Percentiles rank a stretch among this genome's conserved stretches.
Conservation (phyloP, 2,888 invertebrate genomes). For the Scaeva pyrastri region DNA sequence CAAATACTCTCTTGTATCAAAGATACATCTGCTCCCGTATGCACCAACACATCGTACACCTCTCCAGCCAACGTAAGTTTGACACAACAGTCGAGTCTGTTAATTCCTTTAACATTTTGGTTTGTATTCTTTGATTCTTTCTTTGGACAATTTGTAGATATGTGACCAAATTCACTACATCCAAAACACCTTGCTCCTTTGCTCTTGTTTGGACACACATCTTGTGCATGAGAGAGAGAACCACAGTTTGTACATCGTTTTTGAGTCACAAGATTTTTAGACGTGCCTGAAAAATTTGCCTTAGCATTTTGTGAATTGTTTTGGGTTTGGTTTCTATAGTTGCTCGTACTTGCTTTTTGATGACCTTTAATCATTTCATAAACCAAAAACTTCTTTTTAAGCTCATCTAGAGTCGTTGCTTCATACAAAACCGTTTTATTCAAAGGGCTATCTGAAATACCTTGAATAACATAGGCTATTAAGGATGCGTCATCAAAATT, state of each 20-base stretch:
- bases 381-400: slow-evolving; percentile 11
- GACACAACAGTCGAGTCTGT: slow-evolving; percentile 25
- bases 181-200: slow-evolving; percentile 30
- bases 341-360: not conserved
- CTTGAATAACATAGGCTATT: slow-evolving; percentile 52
- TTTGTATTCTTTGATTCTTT: slow-evolving; percentile 7
- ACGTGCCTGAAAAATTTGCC: slow-evolving; percentile 1
- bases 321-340: not conserved
- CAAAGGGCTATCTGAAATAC: slow-evolving; percentile 46
- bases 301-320: slow-evolving; percentile 4
- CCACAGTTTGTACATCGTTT: slow-evolving; percentile 14
- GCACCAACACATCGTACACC: slow-evolving; percentile 10
- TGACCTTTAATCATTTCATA: slow-evolving; percentile 4
- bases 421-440: slow-evolving; percentile 48
- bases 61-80: slow-evolving; percentile 17
- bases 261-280: not conserved
- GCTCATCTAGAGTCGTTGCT: slow-evolving; percentile 15
- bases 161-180: slow-evolving; percentile 39
- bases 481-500: slow-evolving; percentile 49
- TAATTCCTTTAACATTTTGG: slow-evolving; percentile 11
- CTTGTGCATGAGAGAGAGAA: not conserved
- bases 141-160: slow-evolving; percentile 18
- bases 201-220: slow-evolving; percentile 12
- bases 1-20: slow-evolving; percentile 33
- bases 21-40: slow-evolving; percentile 39